These are phyloP conservation scores for Artemia sp. DNA, from an alignment of 2,888 invertebrate species.

Conservation along the genomic window DNA sequence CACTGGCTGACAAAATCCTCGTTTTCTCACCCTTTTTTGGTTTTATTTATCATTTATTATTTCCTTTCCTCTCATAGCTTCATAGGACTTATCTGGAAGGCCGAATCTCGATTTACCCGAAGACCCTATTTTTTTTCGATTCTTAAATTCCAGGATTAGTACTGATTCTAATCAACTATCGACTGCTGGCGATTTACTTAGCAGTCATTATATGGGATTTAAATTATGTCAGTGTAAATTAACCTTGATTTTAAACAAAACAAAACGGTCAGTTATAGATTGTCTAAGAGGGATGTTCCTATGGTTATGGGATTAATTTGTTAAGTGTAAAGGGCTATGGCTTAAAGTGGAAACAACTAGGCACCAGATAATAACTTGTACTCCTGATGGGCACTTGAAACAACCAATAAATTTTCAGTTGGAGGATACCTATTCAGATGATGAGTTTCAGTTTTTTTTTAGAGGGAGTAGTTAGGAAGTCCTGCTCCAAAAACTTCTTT, in stretches of 20 bases:
- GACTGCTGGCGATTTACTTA: constrained; percentile 38
- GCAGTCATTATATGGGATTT: constrained; percentile 29
- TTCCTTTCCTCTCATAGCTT: no score
- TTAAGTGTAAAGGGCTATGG: background rate
- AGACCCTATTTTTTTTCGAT: constrained; percentile 31
- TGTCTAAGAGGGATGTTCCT: no score
- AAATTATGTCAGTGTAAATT: background rate
- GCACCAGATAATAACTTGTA: background rate
- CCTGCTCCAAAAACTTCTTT: background rate
- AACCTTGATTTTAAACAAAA: background rate
- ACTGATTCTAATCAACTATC: constrained; percentile 38
- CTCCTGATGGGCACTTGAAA: background rate
- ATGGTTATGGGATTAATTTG: background rate
- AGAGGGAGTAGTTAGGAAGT: background rate
- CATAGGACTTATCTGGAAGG: no score
- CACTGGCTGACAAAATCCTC: no score
- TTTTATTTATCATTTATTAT: no score
- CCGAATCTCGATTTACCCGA: no score
- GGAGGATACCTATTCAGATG: constrained; percentile 17
- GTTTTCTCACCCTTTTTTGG: no score
- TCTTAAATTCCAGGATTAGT: constrained; percentile 42
- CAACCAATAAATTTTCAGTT: background rate
- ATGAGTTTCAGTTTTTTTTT: background rate
- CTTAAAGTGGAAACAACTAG: background rate
- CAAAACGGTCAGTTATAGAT: no score